Evolutionary conservation across 1,140 invertebrate genomes (phyloP).

Genomic region (Drosophila nannoptera): DNA sequence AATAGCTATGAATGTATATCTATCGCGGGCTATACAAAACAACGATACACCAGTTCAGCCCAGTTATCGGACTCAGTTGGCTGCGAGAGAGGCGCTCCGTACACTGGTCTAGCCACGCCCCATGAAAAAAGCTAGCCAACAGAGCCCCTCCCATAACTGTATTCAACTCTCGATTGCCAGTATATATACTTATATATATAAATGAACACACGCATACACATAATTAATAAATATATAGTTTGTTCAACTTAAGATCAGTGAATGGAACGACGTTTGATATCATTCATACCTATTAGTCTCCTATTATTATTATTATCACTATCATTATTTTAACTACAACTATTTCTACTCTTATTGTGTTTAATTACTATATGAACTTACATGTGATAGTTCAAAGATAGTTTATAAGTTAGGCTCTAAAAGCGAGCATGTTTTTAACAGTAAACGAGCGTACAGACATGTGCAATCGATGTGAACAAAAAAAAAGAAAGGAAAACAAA

Average conservation of each 20-base stretch:
- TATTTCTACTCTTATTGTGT: constrained; percentile 27
- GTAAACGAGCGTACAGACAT: constrained; percentile 14
- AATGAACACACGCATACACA: not conserved
- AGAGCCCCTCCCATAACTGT: not conserved
- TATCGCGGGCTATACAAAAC: not conserved
- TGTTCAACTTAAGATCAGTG: not conserved
- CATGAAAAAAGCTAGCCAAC: no score
- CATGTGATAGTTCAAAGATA: constrained; percentile 79
- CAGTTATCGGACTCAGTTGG: not conserved
- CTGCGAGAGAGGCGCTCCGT: no score
- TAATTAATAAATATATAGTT: not conserved
- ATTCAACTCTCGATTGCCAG: constrained; percentile 11
- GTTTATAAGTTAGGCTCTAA: constrained; percentile 55
- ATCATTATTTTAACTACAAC: constrained; percentile 19
- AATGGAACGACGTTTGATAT: constrained; percentile 30
- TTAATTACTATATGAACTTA: constrained; percentile 66
- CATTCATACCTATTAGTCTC: constrained; percentile 19
- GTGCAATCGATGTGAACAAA: constrained; percentile 19
- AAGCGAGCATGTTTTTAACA: constrained; percentile 27
- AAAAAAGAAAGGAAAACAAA: constrained; percentile 11
- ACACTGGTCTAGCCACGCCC: not conserved
- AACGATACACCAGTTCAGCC: not conserved
- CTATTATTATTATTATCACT: no score
- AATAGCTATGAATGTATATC: not conserved
- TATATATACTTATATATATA: constrained; percentile 6